Conservation (phyloP, 2,797 vertebrate genomes). For the Gymnothorax javanicus region DNA sequence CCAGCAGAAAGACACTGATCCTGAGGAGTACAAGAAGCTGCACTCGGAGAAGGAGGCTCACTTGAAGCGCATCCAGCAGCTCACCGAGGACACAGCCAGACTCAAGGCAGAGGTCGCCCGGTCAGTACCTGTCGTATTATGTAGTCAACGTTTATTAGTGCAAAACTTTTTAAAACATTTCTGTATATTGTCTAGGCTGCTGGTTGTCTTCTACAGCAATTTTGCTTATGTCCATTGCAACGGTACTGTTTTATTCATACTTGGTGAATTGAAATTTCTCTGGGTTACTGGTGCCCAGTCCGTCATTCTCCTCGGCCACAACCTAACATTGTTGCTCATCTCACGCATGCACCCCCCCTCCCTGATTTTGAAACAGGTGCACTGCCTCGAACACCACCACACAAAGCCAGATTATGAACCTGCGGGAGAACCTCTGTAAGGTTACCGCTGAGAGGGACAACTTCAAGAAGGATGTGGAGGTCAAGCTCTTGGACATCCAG, state of each 20-base stretch:
- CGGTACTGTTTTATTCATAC: too few species aligned
- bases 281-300: too few species aligned
- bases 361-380: slow-evolving; percentile 63
- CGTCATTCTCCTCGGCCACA: neutral
- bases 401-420: slow-evolving; percentile 83
- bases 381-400: slow-evolving; percentile 78
- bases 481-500: slow-evolving; percentile 83
- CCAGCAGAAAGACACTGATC: slow-evolving; percentile 94
- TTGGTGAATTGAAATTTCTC: too few species aligned
- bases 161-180: too few species aligned
- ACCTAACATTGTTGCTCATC: neutral
- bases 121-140: slow-evolving; percentile 57
- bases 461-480: slow-evolving; percentile 80
- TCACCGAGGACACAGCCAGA: slow-evolving; percentile 83
- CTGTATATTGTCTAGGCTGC: too few species aligned
- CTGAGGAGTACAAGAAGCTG: slow-evolving; percentile 91
- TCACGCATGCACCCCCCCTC: neutral
- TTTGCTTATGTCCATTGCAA: too few species aligned
- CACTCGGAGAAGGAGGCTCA: slow-evolving; percentile 89
- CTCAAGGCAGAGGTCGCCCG: slow-evolving; percentile 87
- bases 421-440: slow-evolving; percentile 82
- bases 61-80: slow-evolving; percentile 90
- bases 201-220: too few species aligned
- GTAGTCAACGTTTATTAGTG: too few species aligned
- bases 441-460: slow-evolving; percentile 77